Base-by-base conservation (phyloP, 2,888 invertebrate species). In the Bursaphelenchus okinawaensis region DNA sequence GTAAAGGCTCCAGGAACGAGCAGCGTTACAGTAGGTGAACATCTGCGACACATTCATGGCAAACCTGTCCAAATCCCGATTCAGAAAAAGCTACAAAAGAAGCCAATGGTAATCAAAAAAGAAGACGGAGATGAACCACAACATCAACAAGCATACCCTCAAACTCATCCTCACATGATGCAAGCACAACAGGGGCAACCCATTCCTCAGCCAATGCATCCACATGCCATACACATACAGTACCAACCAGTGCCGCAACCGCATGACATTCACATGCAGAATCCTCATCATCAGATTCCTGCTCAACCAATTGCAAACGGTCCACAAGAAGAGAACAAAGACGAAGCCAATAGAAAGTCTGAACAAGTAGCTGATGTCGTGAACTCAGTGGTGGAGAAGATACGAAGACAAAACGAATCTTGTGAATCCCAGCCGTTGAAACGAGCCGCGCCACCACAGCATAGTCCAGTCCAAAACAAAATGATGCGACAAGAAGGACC, bases 301-400 rank as follows among this genome's bases (percentile, higher is more conserved):
- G 16, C 12, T 16, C 40, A 40, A 40, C 40, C 12, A 4, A n/a
- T 4, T 40, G 16, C 6, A n/a, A 12, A 40, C n/a, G 40, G 40
- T 3, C 2, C 12, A 1, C 12, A 40, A 16, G 28, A 9, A 6
- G 29, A 51, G 23, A 50, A 27, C 22, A n/a, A 29, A 16, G 52
- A 65, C 24, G 31, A 24, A 20, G 65, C 27, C 22, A 23, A 27
- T 20, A 64, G 16, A 68, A 63, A 62, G 60, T 31, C 60, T 20
- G 29, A 28, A 63, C 20, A 58, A 68, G 52, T 65, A 27, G 68
- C 20, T 29, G 61, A 57, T 12, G 19, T 26, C 16, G 55, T 61
- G 19, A 24, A 61, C 26, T 26, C 19, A 27, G 61, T 61, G 4
- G 61, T 61, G 4, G 61, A 61, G 61, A 61, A 57, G 55, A 61